phyloP scores from a whole-genome alignment of 2,888 invertebrate genomes.

The Helobdella robusta region DNA sequence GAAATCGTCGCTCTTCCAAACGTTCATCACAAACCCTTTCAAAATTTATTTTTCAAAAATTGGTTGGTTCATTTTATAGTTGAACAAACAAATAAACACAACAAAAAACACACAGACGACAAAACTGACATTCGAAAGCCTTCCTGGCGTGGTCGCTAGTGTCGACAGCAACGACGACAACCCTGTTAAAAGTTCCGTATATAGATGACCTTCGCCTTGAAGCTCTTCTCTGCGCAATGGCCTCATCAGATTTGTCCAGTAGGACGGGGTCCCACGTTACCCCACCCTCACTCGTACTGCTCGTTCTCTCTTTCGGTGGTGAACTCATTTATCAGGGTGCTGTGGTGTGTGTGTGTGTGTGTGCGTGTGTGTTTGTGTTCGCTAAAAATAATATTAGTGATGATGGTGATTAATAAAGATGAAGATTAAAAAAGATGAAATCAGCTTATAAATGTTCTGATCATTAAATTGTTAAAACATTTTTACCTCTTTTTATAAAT shows the following conservation, averaged over 20 bases:
- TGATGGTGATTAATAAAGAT: too few species aligned
- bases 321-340: background rate
- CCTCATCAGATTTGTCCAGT: background rate
- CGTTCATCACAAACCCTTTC: conserved; percentile 33
- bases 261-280: conserved; percentile 9
- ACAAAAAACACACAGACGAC: background rate
- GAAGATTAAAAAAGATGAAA: too few species aligned
- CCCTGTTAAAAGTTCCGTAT: conserved; percentile 28
- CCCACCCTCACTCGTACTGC: too few species aligned
- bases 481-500: too few species aligned
- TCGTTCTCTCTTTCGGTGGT: background rate
- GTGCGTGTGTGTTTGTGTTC: too few species aligned
- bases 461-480: too few species aligned
- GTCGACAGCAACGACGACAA: conserved; percentile 33
- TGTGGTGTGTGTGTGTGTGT: background rate
- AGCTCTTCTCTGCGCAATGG: background rate
- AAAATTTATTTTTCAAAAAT: background rate
- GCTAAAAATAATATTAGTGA: too few species aligned
- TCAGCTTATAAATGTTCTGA: too few species aligned
- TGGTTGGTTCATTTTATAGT: background rate
- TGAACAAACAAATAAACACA: background rate
- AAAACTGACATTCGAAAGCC: conserved; percentile 34
- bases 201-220: conserved; percentile 13
- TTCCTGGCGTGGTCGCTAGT: conserved; percentile 32
- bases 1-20: conserved; percentile 32